These are phyloP conservation scores for Hydrolagus affinis DNA, from an alignment of 2,113 vertebrate genomes.

Conservation along the genomic window DNA sequence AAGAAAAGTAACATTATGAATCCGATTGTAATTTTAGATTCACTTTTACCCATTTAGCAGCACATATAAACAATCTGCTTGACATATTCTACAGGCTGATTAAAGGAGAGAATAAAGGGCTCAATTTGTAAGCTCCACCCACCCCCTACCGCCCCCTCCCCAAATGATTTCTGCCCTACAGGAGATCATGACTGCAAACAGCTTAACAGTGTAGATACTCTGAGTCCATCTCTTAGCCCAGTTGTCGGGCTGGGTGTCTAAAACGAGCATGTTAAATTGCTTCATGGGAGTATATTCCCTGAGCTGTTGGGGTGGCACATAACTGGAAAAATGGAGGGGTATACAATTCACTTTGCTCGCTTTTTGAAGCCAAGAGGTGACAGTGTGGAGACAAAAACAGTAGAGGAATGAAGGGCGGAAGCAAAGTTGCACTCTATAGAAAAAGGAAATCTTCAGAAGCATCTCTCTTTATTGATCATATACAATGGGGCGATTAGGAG, in stretches of 20 bases:
- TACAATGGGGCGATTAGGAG: no score
- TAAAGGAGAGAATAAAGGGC: slow-evolving; percentile 10
- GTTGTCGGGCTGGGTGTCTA: not conserved
- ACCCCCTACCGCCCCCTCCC: not conserved
- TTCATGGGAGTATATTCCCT: not conserved
- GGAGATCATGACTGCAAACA: not conserved
- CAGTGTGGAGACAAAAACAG: no score
- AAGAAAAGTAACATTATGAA: not conserved
- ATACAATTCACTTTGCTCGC: not conserved
- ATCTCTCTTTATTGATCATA: no score
- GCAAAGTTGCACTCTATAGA: no score
- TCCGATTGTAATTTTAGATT: slow-evolving; percentile 9
- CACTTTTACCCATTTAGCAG: not conserved
- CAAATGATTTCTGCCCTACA: not conserved
- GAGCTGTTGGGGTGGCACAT: not conserved
- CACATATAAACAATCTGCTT: not conserved
- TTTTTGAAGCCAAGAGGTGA: not conserved
- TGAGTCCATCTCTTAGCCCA: no score
- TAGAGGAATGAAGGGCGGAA: no score
- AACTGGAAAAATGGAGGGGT: not conserved
- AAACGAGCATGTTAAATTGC: not conserved
- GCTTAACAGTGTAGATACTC: not conserved
- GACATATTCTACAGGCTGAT: not conserved
- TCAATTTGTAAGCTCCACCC: not conserved
- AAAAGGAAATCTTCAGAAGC: no score